These are phyloP conservation scores for Porites evermanni DNA, from an alignment of 92 coral and sea anemone species.

Conservation along the genomic window DNA sequence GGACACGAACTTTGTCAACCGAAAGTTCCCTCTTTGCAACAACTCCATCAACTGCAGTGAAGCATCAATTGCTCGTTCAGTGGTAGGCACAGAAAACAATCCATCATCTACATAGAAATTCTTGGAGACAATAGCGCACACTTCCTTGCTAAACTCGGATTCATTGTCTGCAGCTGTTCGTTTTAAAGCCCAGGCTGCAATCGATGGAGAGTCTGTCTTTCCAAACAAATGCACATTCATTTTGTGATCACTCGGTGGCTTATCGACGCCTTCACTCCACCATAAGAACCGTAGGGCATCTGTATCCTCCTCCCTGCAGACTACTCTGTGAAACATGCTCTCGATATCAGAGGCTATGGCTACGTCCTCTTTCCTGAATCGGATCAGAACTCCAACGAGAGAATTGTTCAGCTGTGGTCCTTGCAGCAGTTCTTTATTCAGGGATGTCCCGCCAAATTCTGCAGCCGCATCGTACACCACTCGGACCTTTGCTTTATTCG, in stretches of 20 bases:
- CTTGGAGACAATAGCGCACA: constrained; percentile 10
- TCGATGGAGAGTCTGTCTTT: constrained; percentile 25
- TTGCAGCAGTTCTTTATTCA: constrained; percentile 59
- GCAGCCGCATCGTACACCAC: no score
- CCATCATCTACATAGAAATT: constrained; percentile 53
- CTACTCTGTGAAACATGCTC: no score
- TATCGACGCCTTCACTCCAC: background rate
- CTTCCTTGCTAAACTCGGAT: background rate
- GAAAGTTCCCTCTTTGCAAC: constrained; percentile 52
- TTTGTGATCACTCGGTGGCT: constrained; percentile 45
- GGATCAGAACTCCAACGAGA: constrained; percentile 50
- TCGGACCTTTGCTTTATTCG: no score
- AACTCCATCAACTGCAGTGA: constrained; percentile 25
- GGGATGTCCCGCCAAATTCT: constrained; percentile 5
- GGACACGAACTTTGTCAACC: constrained; percentile 56
- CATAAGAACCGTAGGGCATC: no score
- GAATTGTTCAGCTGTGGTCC: constrained; percentile 70
- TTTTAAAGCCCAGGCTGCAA: constrained; percentile 31
- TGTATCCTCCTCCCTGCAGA: no score
- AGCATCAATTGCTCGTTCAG: background rate
- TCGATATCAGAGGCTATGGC: no score
- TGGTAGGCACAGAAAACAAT: constrained; percentile 27
- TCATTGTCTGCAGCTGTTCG: constrained; percentile 36
- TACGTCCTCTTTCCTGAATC: constrained; percentile 55
- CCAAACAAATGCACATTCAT: constrained; percentile 69